phyloP scores from a whole-genome alignment of 2,888 invertebrate species.

The Sisyra nigra region DNA sequence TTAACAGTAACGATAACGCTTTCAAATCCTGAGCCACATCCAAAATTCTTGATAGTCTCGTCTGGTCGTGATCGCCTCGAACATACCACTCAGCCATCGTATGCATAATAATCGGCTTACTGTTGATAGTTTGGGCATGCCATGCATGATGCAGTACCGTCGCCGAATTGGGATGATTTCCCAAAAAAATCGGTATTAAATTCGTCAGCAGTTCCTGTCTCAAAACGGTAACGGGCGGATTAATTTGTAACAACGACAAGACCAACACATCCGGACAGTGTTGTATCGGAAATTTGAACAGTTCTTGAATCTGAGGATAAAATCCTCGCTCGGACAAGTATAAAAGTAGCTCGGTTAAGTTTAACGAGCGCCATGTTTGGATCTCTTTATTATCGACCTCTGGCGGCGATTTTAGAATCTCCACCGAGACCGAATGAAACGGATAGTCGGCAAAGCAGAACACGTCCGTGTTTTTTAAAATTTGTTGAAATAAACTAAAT shows the following conservation, averaged over 20 bases:
- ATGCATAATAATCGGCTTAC: conserved; percentile 80
- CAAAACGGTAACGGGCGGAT: conserved; percentile 58
- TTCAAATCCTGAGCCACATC: conserved; percentile 93
- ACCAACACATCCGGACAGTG: conserved; percentile 91
- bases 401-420: conserved; percentile 83
- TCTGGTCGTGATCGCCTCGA: conserved; percentile 83
- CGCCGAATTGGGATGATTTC: conserved; percentile 91
- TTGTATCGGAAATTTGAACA: conserved; percentile 82
- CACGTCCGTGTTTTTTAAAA: conserved; percentile 81
- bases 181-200: conserved; percentile 83
- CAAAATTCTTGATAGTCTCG: conserved; percentile 80
- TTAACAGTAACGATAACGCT: conserved; percentile 79
- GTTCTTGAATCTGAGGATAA: conserved; percentile 66
- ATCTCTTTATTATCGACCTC: conserved; percentile 91
- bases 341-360: conserved; percentile 76
- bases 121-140: conserved; percentile 58
- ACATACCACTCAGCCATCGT: conserved; percentile 97
- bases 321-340: conserved; percentile 77
- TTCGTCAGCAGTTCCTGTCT: conserved; percentile 77
- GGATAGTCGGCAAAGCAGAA: conserved; percentile 90
- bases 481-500: conserved; percentile 72
- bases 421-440: conserved; percentile 71
- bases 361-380: conserved; percentile 83
- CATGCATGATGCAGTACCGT: conserved; percentile 94
- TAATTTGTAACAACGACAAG: conserved; percentile 75